Percentiles rank a stretch among this genome's conserved stretches.
Evolutionary conservation across 2,113 vertebrate genomes (phyloP).

Genomic region (Heterocephalus glaber): DNA sequence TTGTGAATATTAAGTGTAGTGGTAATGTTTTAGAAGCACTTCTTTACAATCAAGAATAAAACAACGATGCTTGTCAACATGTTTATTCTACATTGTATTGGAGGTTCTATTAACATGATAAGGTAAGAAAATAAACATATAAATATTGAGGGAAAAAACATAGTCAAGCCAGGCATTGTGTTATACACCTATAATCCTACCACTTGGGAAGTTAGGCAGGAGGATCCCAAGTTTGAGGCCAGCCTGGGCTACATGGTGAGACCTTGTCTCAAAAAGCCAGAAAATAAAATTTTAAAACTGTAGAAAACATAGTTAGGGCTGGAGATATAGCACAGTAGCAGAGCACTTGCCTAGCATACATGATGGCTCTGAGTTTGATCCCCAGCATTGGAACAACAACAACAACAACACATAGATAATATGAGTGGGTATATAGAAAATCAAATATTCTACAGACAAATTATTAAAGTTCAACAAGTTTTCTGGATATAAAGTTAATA

Average conservation of each 20-base stretch:
- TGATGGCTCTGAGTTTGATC: not conserved
- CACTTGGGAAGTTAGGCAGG: too few relatives aligned
- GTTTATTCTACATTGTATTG: not conserved
- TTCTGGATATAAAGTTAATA: not conserved
- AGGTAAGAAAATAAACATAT: not conserved
- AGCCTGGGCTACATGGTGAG: not conserved
- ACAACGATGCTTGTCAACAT: not conserved
- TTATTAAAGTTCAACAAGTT: not conserved
- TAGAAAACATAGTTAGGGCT: not conserved
- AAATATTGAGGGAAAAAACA: not conserved
- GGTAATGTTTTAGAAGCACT: not conserved
- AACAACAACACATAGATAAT: not conserved
- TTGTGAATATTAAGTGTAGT: not conserved
- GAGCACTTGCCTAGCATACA: not conserved
- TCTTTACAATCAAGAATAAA: slow-evolving; percentile 3
- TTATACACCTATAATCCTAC: not conserved
- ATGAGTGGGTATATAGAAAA: not conserved
- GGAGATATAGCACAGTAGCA: not conserved
- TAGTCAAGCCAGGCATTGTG: not conserved
- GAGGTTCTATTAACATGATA: not conserved
- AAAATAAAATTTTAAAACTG: not conserved
- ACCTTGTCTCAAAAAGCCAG: not conserved
- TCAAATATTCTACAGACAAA: not conserved
- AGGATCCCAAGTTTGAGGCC: not conserved
- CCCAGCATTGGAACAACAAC: not conserved